These are phyloP conservation scores for Tridacna crocea DNA, from an alignment of 2,888 invertebrate genomes.

Conservation along the genomic window DNA sequence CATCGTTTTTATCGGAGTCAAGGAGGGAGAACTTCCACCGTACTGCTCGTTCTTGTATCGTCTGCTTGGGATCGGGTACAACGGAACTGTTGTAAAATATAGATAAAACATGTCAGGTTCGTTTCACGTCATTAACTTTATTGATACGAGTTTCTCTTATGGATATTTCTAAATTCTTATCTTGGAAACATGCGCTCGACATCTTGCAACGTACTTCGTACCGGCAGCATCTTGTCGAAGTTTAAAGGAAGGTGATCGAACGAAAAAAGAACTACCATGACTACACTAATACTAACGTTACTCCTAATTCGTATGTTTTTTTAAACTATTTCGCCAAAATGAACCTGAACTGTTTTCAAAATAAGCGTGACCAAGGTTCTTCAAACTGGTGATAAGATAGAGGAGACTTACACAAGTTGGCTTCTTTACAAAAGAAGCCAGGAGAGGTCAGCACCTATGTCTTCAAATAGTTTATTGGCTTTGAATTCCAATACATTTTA, in stretches of 20 bases:
- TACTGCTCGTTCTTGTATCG: conserved; percentile 77
- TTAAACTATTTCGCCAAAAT: too few species aligned
- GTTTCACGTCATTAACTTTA: conserved; percentile 1
- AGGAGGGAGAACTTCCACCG: conserved; percentile 80
- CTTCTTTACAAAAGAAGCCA: too few species aligned
- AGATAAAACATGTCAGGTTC: not conserved
- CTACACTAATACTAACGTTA: too few species aligned
- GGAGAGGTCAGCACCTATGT: too few species aligned
- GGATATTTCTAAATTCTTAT: conserved; percentile 3
- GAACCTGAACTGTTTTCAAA: too few species aligned
- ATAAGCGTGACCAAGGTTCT: too few species aligned
- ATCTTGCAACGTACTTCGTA: not conserved
- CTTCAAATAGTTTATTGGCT: too few species aligned
- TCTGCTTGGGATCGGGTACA: conserved; percentile 53
- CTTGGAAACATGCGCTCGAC: conserved; percentile 16
- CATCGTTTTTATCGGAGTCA: conserved; percentile 72
- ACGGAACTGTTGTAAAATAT: conserved; percentile 20
- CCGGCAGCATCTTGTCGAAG: not conserved
- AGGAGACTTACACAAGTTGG: too few species aligned
- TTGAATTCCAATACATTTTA: too few species aligned
- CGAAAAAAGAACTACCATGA: not conserved
- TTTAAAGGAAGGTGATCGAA: not conserved
- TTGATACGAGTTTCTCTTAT: not conserved
- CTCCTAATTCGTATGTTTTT: too few species aligned
- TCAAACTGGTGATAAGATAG: too few species aligned